Evolutionary conservation across 2,113 vertebrate genomes (phyloP).

Genomic region (Clinocottus analis): DNA sequence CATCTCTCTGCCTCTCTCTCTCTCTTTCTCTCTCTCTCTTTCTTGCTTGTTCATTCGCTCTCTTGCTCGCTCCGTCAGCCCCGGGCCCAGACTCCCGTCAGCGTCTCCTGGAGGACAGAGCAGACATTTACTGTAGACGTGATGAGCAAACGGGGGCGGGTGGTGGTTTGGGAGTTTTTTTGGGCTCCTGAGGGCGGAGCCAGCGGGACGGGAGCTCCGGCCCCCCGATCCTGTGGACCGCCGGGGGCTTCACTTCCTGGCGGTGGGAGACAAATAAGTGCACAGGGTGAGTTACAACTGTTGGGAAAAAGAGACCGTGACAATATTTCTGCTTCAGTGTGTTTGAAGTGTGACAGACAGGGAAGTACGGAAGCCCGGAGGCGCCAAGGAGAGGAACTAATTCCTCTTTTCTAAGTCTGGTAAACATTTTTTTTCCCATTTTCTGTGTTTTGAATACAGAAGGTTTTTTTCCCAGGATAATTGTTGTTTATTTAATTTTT

Average conservation of each 20-base stretch:
- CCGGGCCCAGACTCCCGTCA: constrained; percentile 74
- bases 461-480: too few species aligned
- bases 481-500: too few species aligned
- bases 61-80: constrained; percentile 57
- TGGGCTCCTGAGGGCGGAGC: too few species aligned
- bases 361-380: neutral
- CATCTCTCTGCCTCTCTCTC: constrained; percentile 57
- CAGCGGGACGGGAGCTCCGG: too few species aligned
- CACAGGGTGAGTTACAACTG: too few species aligned
- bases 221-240: neutral
- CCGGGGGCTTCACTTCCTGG: neutral
- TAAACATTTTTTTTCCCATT: too few species aligned
- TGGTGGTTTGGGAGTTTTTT: too few species aligned
- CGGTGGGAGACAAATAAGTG: too few species aligned
- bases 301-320: neutral
- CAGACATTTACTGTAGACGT: constrained; percentile 65
- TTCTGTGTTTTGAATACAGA: too few species aligned
- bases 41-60: constrained; percentile 54
- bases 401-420: too few species aligned
- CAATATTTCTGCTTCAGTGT: neutral
- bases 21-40: constrained; percentile 50
- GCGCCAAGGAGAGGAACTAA: too few species aligned
- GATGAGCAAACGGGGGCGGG: neutral
- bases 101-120: constrained; percentile 84
- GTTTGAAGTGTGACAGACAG: too few species aligned